These are phyloP conservation scores for Ondatra zibethicus DNA, from an alignment of 2,113 vertebrate species.

Conservation along the genomic window DNA sequence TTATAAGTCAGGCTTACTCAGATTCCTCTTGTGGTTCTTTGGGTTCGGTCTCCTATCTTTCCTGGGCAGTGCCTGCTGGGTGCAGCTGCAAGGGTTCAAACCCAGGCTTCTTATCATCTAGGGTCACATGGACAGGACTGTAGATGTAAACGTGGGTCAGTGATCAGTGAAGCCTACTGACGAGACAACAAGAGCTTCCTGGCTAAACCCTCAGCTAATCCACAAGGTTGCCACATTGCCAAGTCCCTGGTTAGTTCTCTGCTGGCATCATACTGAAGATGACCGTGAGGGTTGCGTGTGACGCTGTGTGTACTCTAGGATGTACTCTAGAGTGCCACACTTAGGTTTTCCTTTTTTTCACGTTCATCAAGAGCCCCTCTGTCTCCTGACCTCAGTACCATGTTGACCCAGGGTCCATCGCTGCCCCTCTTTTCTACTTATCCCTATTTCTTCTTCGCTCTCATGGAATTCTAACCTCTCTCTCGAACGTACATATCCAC, in stretches of 20 bases:
- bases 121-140: not conserved
- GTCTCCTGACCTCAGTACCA: not conserved
- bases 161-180: not conserved
- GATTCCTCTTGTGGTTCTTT: not conserved
- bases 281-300: not conserved
- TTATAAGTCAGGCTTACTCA: not conserved
- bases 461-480: not conserved
- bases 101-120: not conserved
- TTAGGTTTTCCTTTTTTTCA: not conserved
- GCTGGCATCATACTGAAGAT: not conserved
- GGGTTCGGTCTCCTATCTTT: not conserved
- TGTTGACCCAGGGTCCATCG: not conserved
- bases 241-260: not conserved
- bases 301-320: not conserved
- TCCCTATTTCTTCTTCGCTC: not conserved
- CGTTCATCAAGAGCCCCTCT: not conserved
- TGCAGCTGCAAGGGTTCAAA: not conserved
- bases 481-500: not conserved
- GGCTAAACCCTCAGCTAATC: not conserved
- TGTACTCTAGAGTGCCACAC: not conserved
- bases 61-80: not conserved
- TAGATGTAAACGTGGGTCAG: fast-evolving
- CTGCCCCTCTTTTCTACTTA: not conserved
- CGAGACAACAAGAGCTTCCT: not conserved
- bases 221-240: not conserved